These are phyloP conservation scores for Geopemphigus sp. DNA, from an alignment of 1,140 invertebrate species.

Conservation along the genomic window DNA sequence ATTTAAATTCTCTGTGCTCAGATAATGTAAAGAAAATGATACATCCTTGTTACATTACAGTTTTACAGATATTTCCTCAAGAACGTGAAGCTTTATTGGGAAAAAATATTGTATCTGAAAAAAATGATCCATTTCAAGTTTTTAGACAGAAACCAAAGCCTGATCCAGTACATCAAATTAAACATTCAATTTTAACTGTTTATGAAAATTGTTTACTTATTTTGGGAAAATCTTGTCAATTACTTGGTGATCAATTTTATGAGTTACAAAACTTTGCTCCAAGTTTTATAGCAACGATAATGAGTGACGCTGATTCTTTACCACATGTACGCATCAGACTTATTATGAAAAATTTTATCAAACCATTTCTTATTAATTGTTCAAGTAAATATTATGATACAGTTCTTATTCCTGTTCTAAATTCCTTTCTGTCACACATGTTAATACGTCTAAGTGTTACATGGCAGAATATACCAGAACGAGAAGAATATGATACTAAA, in stretches of 20 bases:
- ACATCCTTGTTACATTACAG: constrained; percentile 14
- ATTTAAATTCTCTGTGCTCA: constrained; percentile 74
- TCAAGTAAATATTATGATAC: constrained; percentile 72
- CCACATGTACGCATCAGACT: constrained; percentile 82
- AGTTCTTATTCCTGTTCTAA: constrained; percentile 75
- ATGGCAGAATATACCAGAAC: constrained; percentile 73
- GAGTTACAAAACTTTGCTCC: constrained; percentile 51
- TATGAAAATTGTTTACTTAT: constrained; percentile 43
- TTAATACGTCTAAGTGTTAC: constrained; percentile 66
- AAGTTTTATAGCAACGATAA: constrained; percentile 52
- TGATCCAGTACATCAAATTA: constrained; percentile 21
- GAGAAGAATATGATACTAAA: constrained; percentile 75
- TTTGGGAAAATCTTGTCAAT: constrained; percentile 37
- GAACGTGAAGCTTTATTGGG: constrained; percentile 21
- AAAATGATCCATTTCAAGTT: constrained; percentile 37
- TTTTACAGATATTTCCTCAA: constrained; percentile 41
- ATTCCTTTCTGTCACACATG: constrained; percentile 71
- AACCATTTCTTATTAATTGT: constrained; percentile 81
- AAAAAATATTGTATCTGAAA: constrained; percentile 36
- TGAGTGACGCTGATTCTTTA: constrained; percentile 58
- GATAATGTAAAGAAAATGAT: constrained; percentile 33
- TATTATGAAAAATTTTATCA: constrained; percentile 79
- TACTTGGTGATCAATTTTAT: constrained; percentile 50
- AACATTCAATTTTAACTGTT: constrained; percentile 23
- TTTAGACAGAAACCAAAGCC: constrained; percentile 31